Evolutionary conservation across 1,140 invertebrate genomes (phyloP).

Genomic region (Pteromalus puparum): DNA sequence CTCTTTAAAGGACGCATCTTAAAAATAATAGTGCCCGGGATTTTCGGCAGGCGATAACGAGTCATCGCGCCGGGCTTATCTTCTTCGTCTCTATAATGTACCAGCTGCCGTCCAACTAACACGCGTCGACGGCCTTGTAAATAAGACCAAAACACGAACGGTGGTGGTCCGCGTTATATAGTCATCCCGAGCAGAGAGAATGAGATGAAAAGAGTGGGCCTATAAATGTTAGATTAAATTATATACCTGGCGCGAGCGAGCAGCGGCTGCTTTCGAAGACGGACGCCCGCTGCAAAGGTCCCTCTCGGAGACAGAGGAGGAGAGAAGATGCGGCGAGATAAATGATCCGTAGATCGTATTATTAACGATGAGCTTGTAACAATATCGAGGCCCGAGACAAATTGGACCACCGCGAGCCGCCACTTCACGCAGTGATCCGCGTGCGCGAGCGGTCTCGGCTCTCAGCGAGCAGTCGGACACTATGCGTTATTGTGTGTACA

Average conservation of each 20-base stretch:
- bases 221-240: background rate
- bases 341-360: conserved; percentile 64
- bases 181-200: background rate
- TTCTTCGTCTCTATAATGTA: background rate
- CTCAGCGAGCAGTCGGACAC: conserved; percentile 32
- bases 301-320: background rate
- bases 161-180: background rate
- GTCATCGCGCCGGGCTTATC: background rate
- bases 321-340: conserved; percentile 51
- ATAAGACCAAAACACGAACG: background rate
- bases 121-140: background rate
- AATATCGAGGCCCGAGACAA: conserved; percentile 73
- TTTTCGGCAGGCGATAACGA: conserved; percentile 13
- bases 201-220: background rate
- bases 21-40: conserved; percentile 1
- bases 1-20: background rate
- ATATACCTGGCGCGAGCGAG: conserved; percentile 18
- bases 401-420: conserved; percentile 73
- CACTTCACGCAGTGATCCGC: conserved; percentile 26
- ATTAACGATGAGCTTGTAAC: conserved; percentile 75
- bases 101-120: background rate
- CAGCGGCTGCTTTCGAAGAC: background rate
- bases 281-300: background rate
- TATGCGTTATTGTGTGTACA: background rate
- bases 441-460: background rate